These are phyloP conservation scores for Xerus inauris DNA, from an alignment of 2,113 vertebrate species.

Conservation along the genomic window DNA sequence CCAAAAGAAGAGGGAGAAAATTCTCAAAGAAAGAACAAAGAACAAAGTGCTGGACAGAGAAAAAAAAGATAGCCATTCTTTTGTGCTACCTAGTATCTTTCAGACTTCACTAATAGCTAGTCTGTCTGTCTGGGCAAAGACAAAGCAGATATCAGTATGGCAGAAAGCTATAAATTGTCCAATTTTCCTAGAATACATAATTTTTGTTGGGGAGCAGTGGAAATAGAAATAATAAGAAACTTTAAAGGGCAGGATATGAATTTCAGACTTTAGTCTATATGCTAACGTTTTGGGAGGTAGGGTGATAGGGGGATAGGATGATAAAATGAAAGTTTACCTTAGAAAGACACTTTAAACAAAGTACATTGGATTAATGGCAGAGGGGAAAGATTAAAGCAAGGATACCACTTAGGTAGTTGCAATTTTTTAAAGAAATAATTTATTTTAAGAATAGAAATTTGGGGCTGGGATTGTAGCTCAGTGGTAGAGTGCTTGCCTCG, in stretches of 20 bases:
- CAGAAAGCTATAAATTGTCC: not conserved
- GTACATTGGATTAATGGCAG: not conserved
- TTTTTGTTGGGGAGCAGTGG: not conserved
- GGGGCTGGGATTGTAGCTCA: no score
- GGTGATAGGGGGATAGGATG: not conserved
- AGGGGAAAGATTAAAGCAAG: not conserved
- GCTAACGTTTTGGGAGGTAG: not conserved
- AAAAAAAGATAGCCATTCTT: not conserved
- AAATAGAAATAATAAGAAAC: not conserved
- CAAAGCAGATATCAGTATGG: not conserved
- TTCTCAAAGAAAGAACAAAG: not conserved
- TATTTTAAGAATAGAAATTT: slow-evolving; percentile 25
- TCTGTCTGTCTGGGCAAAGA: not conserved
- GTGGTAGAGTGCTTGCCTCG: no score
- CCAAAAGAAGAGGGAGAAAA: not conserved
- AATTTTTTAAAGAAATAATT: not conserved
- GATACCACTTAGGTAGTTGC: not conserved
- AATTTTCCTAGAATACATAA: not conserved
- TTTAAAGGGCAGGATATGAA: not conserved
- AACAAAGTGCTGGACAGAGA: not conserved
- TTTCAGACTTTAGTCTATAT: not conserved
- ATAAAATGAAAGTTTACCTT: not conserved
- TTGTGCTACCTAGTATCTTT: not conserved
- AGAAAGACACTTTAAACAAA: not conserved
- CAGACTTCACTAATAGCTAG: not conserved